Evolutionary conservation across 2,797 vertebrate genomes (phyloP).

Genomic region (Sylvia borin): DNA sequence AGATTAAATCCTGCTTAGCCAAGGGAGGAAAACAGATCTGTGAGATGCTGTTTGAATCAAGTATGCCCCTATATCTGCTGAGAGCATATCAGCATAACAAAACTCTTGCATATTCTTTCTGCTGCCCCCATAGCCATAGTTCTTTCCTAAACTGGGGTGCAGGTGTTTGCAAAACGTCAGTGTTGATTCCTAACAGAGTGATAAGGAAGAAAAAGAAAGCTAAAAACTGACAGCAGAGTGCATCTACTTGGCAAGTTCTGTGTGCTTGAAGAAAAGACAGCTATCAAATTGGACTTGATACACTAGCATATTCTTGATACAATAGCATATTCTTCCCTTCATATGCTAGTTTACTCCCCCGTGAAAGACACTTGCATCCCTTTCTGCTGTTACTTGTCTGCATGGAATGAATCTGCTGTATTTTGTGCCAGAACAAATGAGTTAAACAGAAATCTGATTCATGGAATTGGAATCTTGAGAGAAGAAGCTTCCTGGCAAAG

Average conservation of each 20-base stretch:
- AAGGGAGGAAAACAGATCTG: background rate
- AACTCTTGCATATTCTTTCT: background rate
- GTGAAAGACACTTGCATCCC: background rate
- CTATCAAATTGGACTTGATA: background rate
- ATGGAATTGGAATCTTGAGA: constrained; percentile 49
- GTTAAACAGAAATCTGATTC: constrained; percentile 58
- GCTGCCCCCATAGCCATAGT: background rate
- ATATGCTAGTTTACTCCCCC: background rate
- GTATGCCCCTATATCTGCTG: rapidly evolving
- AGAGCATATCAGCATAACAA: background rate
- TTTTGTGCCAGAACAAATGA: constrained; percentile 31
- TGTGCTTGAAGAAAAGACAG: background rate
- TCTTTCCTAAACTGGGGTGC: background rate
- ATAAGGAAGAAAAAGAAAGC: background rate
- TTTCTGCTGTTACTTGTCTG: background rate
- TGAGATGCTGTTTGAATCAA: background rate
- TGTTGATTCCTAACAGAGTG: background rate
- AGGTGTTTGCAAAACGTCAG: background rate
- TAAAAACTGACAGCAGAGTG: background rate
- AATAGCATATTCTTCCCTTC: background rate
- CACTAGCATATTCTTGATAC: background rate
- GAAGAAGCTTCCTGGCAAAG: constrained; percentile 26
- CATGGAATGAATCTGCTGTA: background rate
- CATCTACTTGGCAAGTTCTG: background rate
- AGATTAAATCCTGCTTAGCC: background rate